Base-by-base conservation (phyloP, 1,140 invertebrate species). In the Ooceraea biroi region DNA sequence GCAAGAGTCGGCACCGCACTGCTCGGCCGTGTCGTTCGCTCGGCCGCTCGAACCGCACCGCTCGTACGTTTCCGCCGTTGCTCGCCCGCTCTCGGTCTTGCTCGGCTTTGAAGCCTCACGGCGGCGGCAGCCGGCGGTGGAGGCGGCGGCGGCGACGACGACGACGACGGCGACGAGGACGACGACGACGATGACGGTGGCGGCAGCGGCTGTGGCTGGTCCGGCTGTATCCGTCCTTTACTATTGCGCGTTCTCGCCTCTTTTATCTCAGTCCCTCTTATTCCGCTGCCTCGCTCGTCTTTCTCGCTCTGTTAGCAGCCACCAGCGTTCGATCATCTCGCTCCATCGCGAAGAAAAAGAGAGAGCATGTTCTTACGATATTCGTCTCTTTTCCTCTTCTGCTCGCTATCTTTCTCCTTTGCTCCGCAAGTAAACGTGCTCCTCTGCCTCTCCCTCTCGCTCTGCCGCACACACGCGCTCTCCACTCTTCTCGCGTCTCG, bases 1-100 rank as follows among this genome's bases (percentile, higher is more conserved):
- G 80, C 87, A 86, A 87, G 87, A 89, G 88, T 88, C 88, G 87
- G 87, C 82, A 87, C 85, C 87, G 87, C 85, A 89, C 88, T 89
- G 88, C 65, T 86, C 65, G 82, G 57, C 69, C 61, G 73, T 88
- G 71, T 80, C 85, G 87, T 57, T 83, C 71, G 87, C 74, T 88
- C 85, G 87, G 87, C 36, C 66, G 87, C 87, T 87, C 88, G 87
- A 88, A 84, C 88, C 85, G 74, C 72, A 52, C 57, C 65, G 76
- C 86, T 89, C 88, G 88, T 78, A 73, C 71, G 84, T 89, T 88
- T 88, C 88, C 88, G 88, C 50, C 71, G 58, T 44, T 27, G 50
- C 3, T 89, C 88, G 88, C 50, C 44, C 61, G 10, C 2, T 22
- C 30, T 89, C 88, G 88, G 65, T 22, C 19, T 17, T 41, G 63